phyloP scores from a whole-genome alignment of 2,797 vertebrate genomes.

The Adelosebastes latens region DNA sequence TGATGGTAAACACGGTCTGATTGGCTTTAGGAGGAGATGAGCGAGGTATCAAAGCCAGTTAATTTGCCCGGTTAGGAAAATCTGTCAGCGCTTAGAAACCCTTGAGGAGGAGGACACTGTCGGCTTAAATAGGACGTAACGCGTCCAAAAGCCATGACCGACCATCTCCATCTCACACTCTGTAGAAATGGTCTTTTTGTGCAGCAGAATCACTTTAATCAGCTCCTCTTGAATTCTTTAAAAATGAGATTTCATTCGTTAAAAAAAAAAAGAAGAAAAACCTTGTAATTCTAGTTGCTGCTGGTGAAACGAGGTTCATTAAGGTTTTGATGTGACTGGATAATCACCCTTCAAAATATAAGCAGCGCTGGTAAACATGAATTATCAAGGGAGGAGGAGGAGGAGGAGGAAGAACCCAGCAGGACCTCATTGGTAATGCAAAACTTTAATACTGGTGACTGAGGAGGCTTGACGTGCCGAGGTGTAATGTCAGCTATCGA shows the following conservation, averaged over 20 bases:
- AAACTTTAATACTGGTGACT: conserved; percentile 55
- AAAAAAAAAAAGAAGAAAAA: conserved; percentile 31
- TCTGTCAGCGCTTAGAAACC: conserved; percentile 64
- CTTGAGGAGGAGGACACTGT: conserved; percentile 49
- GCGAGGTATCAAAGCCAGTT: conserved; percentile 73
- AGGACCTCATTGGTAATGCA: conserved; percentile 66
- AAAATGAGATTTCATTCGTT: conserved; percentile 62
- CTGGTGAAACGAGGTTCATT: conserved; percentile 50
- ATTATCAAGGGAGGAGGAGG: conserved; percentile 13
- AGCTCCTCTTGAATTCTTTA: conserved; percentile 56
- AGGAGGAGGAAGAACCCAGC: background rate
- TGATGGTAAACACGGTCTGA: conserved; percentile 71
- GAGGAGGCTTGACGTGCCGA: conserved; percentile 56
- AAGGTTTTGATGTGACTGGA: conserved; percentile 65
- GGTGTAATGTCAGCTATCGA: conserved; percentile 78
- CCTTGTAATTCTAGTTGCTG: conserved; percentile 40
- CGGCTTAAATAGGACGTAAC: conserved; percentile 70
- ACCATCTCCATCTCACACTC: conserved; percentile 21
- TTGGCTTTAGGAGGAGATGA: conserved; percentile 73
- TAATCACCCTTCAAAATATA: conserved; percentile 66
- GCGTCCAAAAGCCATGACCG: conserved; percentile 50
- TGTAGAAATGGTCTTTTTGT: conserved; percentile 29
- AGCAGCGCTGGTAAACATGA: conserved; percentile 63
- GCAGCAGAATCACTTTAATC: conserved; percentile 62
- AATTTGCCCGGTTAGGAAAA: conserved; percentile 70